These are phyloP conservation scores for Rhopilema esculentum DNA, from an alignment of 30 jellyfish, hydroid and myxozoan species.

Conservation along the genomic window DNA sequence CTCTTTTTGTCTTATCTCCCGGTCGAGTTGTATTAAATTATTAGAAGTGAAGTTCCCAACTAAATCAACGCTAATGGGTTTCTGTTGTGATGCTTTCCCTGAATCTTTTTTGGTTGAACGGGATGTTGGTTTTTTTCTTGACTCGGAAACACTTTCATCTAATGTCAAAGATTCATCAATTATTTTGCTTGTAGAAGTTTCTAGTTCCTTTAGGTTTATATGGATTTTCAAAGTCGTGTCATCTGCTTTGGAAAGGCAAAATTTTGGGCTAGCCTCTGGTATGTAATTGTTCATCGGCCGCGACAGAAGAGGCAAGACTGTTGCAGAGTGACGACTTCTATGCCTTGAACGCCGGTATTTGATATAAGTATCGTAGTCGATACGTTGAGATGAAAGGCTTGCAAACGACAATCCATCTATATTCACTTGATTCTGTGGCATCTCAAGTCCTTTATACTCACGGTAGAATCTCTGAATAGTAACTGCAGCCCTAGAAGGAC, in stretches of 20 bases:
- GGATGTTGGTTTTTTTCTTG: not conserved
- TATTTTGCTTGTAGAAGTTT: conserved; percentile 43
- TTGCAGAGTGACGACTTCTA: conserved; percentile 1
- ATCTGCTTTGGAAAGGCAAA: not conserved
- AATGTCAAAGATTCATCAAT: conserved; percentile 4
- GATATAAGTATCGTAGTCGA: conserved; percentile 80
- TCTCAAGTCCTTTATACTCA: conserved; percentile 51
- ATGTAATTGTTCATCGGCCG: not conserved
- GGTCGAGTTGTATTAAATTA: conserved; percentile 25
- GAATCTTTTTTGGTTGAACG: not conserved
- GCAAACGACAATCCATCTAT: conserved; percentile 16
- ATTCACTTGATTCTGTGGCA: not conserved
- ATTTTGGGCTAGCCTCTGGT: not conserved
- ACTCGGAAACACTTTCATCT: not conserved
- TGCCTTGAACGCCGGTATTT: conserved; percentile 50
- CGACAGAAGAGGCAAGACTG: not conserved
- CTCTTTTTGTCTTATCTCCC: not conserved
- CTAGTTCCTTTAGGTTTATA: conserved; percentile 44
- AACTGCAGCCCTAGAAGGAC: conserved; percentile 86
- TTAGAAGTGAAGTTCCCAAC: conserved; percentile 15
- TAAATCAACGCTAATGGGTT: not conserved
- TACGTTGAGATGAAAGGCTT: conserved; percentile 45
- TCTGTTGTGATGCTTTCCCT: not conserved
- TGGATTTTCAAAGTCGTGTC: not conserved
- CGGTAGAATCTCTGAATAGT: conserved; percentile 83